Base-by-base conservation (phyloP, 1,140 invertebrate genomes). In the Calephelis nemesis region DNA sequence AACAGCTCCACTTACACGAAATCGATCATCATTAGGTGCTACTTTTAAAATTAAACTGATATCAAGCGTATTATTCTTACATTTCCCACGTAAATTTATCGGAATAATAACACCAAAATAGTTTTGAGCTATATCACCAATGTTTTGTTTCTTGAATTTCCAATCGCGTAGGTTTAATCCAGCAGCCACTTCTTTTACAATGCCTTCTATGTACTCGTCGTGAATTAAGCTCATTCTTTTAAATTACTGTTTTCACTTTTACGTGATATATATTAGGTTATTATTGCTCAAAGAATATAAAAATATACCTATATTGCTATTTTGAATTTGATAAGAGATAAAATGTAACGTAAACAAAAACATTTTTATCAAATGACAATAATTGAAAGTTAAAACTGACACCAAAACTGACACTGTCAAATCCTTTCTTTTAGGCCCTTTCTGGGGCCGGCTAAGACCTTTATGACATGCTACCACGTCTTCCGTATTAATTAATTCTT, bases 31-130 rank as follows among this genome's bases (percentile, higher is more conserved):
- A 7, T 75, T 82, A 11, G 88, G 88, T 58, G 88, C 85, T 60
- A 91, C 68, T 78, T 91, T 91, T 65, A 91, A 72, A 54, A 90
- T 81, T 42, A 90, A 19, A 13, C 79, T 39, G 39, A 84, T 62
- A 50, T 49, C 74, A 39, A 80, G 67, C 5, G 62, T 70, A 54
- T 74, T 40, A 1, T 19, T n/a, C 8, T 54, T 58, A 63, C 68
- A 40, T 50, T 78, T 78, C 0, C 79, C 84, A 40, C 40, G 67
- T 71, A 91, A 73, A 50, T 67, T 54, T 19, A 84, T 66, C 11
- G 88, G 88, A 47, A 91, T 69, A 11, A 91, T 68, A 11, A 86
- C 65, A 48, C 88, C 88, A 30, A 91, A 91, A 66, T 87, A 91
- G 65, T 91, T 91, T 73, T 90, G 87, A 7, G 78, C 86, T 9